phyloP scores from a whole-genome alignment of 2,113 vertebrate species.

The Chloroceryle aenea region DNA sequence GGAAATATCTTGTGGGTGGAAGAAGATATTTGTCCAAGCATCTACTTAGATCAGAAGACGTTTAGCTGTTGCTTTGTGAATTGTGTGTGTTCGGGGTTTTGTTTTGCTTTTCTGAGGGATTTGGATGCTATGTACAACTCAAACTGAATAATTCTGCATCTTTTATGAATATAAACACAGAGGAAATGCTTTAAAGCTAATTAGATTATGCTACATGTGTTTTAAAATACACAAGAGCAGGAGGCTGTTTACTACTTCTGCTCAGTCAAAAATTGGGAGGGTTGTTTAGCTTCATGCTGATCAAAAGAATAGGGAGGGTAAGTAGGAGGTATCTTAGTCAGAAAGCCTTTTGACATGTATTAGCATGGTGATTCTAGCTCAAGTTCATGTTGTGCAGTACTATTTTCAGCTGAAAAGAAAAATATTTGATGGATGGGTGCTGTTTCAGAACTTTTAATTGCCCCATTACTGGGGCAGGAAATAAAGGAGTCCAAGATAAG shows the following conservation, averaged over 20 bases:
- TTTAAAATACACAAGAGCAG: background rate
- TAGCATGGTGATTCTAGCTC: background rate
- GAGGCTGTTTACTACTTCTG: background rate
- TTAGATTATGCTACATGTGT: accelerated
- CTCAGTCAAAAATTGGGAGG: background rate
- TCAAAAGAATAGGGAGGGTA: background rate
- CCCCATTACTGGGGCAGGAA: background rate
- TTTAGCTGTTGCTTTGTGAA: background rate
- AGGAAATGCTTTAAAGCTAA: background rate
- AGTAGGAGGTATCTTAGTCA: background rate
- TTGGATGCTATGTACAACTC: background rate
- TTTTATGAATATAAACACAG: background rate
- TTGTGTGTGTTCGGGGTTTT: background rate
- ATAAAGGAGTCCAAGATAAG: background rate
- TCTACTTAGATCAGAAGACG: background rate
- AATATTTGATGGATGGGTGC: background rate
- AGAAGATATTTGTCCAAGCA: background rate
- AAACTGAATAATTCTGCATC: background rate
- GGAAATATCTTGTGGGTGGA: background rate
- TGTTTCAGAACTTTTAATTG: background rate
- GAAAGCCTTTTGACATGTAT: background rate
- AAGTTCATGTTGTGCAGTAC: background rate
- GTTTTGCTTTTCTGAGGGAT: background rate
- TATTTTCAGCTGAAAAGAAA: background rate
- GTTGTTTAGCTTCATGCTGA: background rate